These are phyloP conservation scores for Papilio aristodemus DNA, from an alignment of 1,140 invertebrate genomes.

Conservation along the genomic window DNA sequence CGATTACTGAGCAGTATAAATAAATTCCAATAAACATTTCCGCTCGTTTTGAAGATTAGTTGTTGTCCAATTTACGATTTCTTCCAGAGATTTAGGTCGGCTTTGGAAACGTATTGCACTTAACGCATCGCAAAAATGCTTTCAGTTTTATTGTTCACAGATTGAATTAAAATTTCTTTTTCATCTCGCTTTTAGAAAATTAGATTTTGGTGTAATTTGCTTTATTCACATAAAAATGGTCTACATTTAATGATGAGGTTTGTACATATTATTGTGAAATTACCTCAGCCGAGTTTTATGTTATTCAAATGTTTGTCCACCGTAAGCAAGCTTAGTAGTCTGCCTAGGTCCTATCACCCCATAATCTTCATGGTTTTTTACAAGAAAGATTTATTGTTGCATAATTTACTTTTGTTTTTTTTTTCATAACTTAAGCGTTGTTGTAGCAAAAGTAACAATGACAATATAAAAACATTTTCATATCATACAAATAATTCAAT, in stretches of 20 bases:
- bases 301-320: too few species aligned
- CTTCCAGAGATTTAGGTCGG: neutral
- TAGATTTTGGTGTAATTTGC: neutral
- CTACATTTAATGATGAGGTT: neutral
- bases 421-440: too few species aligned
- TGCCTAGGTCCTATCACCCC: too few species aligned
- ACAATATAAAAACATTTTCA: neutral
- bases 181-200: neutral
- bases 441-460: too few species aligned
- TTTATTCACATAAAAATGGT: neutral
- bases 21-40: neutral
- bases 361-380: too few species aligned
- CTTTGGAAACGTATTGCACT: neutral
- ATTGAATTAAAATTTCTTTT: neutral
- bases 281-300: too few species aligned
- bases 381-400: neutral
- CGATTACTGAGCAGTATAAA: neutral
- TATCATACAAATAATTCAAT: neutral
- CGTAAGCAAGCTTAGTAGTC: too few species aligned
- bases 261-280: too few species aligned
- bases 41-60: slow-evolving; percentile 9
- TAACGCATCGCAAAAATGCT: slow-evolving; percentile 12
- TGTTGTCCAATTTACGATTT: neutral
- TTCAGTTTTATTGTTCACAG: neutral
- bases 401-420: too few species aligned